These are phyloP conservation scores for Speoplatyrhinus poulsoni DNA, from an alignment of 2,113 vertebrate genomes.

Conservation along the genomic window DNA sequence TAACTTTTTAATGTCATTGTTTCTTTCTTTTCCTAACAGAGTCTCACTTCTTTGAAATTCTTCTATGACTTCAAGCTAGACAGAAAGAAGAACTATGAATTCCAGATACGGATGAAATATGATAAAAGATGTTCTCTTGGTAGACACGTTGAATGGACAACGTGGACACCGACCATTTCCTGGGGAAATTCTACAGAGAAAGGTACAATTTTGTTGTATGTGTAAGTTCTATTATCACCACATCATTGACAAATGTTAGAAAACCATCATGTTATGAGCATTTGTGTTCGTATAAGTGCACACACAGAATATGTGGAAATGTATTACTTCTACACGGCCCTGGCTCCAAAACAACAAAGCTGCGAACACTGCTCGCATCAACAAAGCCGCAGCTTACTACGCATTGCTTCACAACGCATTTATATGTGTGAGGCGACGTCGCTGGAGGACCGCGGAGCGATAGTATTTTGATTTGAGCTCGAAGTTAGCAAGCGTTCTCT, in stretches of 20 bases:
- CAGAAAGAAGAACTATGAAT: slow-evolving; percentile 31
- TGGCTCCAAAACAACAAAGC: no score
- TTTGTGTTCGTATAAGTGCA: neutral
- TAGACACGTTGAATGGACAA: slow-evolving; percentile 11
- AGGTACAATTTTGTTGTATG: neutral
- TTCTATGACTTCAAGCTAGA: neutral
- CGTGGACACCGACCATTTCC: slow-evolving; percentile 32
- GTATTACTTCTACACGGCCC: no score
- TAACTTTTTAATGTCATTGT: neutral
- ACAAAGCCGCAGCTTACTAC: no score
- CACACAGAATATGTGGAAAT: neutral
- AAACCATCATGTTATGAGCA: no score
- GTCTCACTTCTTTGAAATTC: neutral
- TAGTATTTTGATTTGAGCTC: no score
- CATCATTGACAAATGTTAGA: no score
- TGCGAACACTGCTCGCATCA: no score
- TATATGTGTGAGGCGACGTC: no score
- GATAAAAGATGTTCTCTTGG: neutral
- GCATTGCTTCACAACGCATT: no score
- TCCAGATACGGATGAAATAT: slow-evolving; percentile 40
- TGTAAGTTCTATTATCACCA: no score
- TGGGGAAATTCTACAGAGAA: slow-evolving; percentile 1
- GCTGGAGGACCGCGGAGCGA: no score
- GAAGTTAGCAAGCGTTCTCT: no score
- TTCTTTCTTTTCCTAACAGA: neutral